These are phyloP conservation scores for Morpho helenor DNA, from an alignment of 2,888 invertebrate species.

Conservation along the genomic window DNA sequence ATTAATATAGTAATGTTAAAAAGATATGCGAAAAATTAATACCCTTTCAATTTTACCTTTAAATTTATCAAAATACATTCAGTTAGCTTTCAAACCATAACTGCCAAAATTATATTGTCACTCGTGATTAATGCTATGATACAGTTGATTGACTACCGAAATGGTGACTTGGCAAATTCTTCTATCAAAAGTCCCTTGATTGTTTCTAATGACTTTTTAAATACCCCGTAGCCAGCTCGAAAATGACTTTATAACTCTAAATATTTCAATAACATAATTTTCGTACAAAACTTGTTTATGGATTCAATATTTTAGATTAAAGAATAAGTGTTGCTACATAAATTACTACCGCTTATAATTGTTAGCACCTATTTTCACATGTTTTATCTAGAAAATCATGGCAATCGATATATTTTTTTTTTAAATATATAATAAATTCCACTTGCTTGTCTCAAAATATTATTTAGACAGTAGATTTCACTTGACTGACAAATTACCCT, in stretches of 20 bases:
- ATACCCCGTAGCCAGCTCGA: conserved; percentile 13
- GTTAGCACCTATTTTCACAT: too few species aligned
- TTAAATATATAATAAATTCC: too few species aligned
- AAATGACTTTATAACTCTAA: conserved; percentile 7
- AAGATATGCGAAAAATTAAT: not conserved
- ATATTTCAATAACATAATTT: too few species aligned
- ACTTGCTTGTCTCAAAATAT: too few species aligned
- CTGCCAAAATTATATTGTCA: conserved; percentile 63
- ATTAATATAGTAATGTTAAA: not conserved
- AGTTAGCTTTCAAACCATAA: conserved; percentile 66
- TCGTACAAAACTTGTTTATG: too few species aligned
- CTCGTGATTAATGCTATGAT: conserved; percentile 69
- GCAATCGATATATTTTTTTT: too few species aligned
- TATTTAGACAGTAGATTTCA: too few species aligned
- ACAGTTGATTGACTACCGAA: conserved; percentile 56
- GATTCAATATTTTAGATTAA: too few species aligned
- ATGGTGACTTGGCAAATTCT: conserved; percentile 45
- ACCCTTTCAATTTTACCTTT: conserved; percentile 36
- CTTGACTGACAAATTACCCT: too few species aligned
- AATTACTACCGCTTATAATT: too few species aligned
- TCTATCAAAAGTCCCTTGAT: conserved; percentile 28
- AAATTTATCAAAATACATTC: conserved; percentile 68
- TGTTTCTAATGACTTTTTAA: conserved; percentile 29
- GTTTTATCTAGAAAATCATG: too few species aligned
- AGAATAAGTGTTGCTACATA: too few species aligned